Percentiles rank a stretch among this genome's conserved stretches.
phyloP scores from a whole-genome alignment of 2,113 vertebrate species.

The Indicator maculatus region DNA sequence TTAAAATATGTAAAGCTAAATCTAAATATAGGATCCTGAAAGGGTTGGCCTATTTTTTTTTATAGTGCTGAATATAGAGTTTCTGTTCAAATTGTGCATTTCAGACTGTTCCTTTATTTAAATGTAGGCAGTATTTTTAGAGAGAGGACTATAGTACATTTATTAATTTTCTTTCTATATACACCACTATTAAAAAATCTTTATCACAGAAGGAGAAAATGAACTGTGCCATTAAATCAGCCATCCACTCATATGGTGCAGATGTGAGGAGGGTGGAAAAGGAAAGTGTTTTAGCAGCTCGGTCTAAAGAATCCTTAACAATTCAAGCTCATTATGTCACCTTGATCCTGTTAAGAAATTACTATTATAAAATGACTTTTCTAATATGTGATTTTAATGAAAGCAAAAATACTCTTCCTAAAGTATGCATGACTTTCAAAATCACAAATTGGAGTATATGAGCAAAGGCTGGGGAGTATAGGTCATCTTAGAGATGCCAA shows the following conservation, averaged over 20 bases:
- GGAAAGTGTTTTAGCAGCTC: background rate
- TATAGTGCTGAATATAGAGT: background rate
- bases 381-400: background rate
- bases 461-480: background rate
- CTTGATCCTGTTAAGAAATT: background rate
- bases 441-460: background rate
- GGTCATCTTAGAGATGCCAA: background rate
- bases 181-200: background rate
- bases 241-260: background rate
- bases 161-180: background rate
- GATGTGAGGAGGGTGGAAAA: background rate
- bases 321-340: background rate
- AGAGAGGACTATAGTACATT: background rate
- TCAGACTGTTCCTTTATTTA: constrained; percentile 2
- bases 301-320: background rate
- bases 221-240: background rate
- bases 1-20: background rate
- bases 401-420: background rate
- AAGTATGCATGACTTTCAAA: background rate
- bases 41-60: constrained; percentile 14
- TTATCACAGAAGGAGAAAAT: background rate
- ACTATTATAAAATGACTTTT: background rate
- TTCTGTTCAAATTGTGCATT: background rate
- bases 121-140: constrained; percentile 15
- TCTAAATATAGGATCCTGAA: background rate